Percentiles rank a stretch among this genome's conserved stretches.
Evolutionary conservation across 2,113 vertebrate species (phyloP).

Genomic region (Clarias macrocephalus): DNA sequence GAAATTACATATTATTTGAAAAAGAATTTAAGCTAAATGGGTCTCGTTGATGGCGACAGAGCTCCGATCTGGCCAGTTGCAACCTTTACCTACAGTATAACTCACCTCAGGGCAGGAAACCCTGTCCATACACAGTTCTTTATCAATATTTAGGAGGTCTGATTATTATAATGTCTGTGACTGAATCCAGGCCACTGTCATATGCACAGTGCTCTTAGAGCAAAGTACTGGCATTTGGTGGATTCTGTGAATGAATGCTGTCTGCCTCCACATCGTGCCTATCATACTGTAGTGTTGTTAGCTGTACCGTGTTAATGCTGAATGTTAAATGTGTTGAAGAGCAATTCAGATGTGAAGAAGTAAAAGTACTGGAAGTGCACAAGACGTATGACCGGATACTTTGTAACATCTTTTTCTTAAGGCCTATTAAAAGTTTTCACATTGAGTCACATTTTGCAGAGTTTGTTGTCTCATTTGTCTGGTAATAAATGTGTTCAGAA

Average conservation of each 20-base stretch:
- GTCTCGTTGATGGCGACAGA: neutral
- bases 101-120: neutral
- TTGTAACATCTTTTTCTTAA: slow-evolving; percentile 69
- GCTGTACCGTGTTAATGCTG: slow-evolving; percentile 52
- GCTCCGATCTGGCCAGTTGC: neutral
- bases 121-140: slow-evolving; percentile 4
- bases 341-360: slow-evolving; percentile 26
- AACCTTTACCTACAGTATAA: neutral
- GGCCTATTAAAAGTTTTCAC: slow-evolving; percentile 66
- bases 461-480: neutral
- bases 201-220: slow-evolving; percentile 9
- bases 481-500: neutral
- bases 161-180: neutral
- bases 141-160: neutral
- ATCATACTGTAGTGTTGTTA: slow-evolving; percentile 55
- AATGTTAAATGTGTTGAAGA: slow-evolving; percentile 46
- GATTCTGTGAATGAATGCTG: slow-evolving; percentile 52
- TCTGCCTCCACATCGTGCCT: slow-evolving; percentile 72
- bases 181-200: slow-evolving; percentile 19
- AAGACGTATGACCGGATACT: slow-evolving; percentile 57
- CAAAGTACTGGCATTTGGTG: slow-evolving; percentile 38
- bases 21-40: neutral
- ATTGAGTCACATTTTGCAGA: slow-evolving; percentile 55
- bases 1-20: slow-evolving; percentile 3
- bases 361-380: slow-evolving; percentile 39